Evolutionary conservation across 2,888 invertebrate genomes (phyloP).

Genomic region (Leucoma salicis): DNA sequence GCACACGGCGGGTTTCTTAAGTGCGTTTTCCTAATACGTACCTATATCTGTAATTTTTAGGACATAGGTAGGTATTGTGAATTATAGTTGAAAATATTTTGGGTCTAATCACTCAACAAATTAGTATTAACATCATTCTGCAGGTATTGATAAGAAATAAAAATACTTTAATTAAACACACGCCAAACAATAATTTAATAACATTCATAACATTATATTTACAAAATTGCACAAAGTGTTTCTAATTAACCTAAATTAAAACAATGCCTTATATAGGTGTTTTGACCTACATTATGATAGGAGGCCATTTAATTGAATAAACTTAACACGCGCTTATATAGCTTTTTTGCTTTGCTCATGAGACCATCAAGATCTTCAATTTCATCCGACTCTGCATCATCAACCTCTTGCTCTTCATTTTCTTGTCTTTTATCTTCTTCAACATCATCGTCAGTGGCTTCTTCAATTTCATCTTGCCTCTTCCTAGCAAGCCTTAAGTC

Average conservation of each 20-base stretch:
- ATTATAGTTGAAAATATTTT: too few species aligned
- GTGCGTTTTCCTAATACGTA: too few species aligned
- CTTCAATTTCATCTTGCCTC: constrained; percentile 7
- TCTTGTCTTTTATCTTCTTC: constrained; percentile 4
- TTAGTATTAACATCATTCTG: too few species aligned
- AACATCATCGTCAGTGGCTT: constrained; percentile 8
- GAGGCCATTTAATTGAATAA: constrained; percentile 44
- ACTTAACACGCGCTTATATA: constrained; percentile 51
- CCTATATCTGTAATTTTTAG: too few species aligned
- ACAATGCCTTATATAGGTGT: constrained; percentile 37
- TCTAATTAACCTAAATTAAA: constrained; percentile 42
- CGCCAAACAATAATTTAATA: constrained; percentile 35
- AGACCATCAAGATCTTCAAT: constrained; percentile 10
- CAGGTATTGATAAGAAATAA: too few species aligned
- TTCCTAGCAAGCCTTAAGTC: neutral
- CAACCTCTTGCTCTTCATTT: constrained; percentile 8
- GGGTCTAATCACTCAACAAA: too few species aligned
- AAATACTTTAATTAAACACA: too few species aligned
- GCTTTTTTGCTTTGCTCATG: constrained; percentile 21
- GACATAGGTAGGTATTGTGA: too few species aligned
- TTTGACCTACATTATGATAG: constrained; percentile 48
- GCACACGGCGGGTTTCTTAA: too few species aligned
- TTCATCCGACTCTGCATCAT: constrained; percentile 6
- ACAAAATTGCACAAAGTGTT: constrained; percentile 80
- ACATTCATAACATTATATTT: constrained; percentile 52